phyloP scores from a whole-genome alignment of 1,140 invertebrate genomes.

The Papilio dardanus region DNA sequence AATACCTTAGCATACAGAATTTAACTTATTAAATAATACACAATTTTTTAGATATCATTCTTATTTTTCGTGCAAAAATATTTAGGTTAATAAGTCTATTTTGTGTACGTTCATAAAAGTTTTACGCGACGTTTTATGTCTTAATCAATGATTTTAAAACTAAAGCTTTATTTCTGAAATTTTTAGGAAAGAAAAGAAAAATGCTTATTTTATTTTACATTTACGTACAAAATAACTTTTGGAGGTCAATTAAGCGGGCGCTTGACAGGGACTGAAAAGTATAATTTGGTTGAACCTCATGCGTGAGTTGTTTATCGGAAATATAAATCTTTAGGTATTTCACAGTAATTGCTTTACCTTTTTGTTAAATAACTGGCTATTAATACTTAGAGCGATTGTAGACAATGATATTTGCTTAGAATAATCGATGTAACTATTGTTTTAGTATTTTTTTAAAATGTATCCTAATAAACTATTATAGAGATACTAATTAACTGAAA shows the following conservation, averaged over 20 bases:
- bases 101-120: conserved; percentile 7
- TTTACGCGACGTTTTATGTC: not conserved
- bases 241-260: conserved; percentile 18
- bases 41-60: not conserved
- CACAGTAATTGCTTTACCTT: not conserved
- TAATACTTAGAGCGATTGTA: not conserved
- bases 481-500: too few relatives aligned
- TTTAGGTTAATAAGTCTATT: not conserved
- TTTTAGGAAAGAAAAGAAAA: not conserved
- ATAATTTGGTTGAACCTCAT: conserved; percentile 26
- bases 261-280: conserved; percentile 26
- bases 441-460: too few relatives aligned
- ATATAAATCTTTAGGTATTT: conserved; percentile 4
- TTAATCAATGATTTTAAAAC: not conserved
- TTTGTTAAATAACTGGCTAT: not conserved
- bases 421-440: not conserved
- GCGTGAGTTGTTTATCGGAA: conserved; percentile 9
- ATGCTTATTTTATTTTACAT: not conserved
- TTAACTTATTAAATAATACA: not conserved
- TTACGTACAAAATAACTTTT: not conserved
- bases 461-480: too few relatives aligned
- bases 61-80: not conserved
- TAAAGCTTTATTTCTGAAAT: not conserved
- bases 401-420: not conserved
- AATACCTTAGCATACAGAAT: too few relatives aligned